Base-by-base conservation (phyloP, 2,797 vertebrate species). In the Dendrocincla fuliginosa region DNA sequence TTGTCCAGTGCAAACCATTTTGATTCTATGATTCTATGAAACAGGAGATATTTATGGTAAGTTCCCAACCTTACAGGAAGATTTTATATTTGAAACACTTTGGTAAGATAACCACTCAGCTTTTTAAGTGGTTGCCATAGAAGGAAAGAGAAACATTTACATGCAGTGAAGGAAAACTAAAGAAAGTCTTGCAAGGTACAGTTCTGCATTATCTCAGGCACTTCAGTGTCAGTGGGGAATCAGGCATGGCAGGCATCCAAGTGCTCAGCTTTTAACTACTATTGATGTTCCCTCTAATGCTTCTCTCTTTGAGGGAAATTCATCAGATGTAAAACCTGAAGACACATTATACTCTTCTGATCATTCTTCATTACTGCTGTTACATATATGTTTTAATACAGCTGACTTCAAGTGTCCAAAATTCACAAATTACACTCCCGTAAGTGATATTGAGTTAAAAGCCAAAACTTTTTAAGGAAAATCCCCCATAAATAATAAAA, bases 111-210 rank as follows among this genome's bases (percentile, higher is more conserved):
- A 75, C 30, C 42, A 65, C 76, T 92, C 61, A 78, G 76, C 50
- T 86, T 89, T 91, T 89, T 65, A 92, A 94, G 87, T 84, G 42
- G 46, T 91, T 92, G 47, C 69, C 32, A 46, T 69, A 79, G 44
- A 9, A 95, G 30, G 63, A 82, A 94, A 93, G 52, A 76, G 91
- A 94, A 95, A 87, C 67, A 81, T 92, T 96, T 92, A 73, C 37
- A 78, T 13, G 59, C 76, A 53, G 42, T 3, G 19, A 85, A 91
- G 76, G 52, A 92, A 82, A 94, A 63, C 47, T 92, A 65, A 91
- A 83, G n/a, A 20, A 68, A 89, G 27, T 56, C 87, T 86, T 94
- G 37, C 55, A 64, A 86, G 33, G 27, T 75, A 39, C 35, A 86
- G 55, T 20, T 92, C 76, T 86, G 67, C 87, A 79, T 88, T 93